Conservation (phyloP, 1,140 invertebrate species). For the Potamilus streckersoni region DNA sequence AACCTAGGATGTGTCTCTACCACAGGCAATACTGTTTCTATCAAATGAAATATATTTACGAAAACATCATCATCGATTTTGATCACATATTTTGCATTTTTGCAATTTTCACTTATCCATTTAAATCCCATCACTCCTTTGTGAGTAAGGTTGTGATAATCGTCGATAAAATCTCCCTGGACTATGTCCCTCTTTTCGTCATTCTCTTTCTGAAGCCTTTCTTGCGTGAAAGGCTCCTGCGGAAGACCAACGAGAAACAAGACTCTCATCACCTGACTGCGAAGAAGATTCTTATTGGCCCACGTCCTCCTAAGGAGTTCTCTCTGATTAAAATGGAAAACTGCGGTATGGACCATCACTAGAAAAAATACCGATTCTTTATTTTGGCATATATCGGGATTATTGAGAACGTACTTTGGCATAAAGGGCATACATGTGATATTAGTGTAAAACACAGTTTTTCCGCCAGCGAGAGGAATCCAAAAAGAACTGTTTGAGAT, state of each 20-base stretch:
- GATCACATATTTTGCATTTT: conserved; percentile 71
- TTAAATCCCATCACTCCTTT: conserved; percentile 84
- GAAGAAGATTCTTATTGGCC: conserved; percentile 46
- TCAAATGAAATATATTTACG: conserved; percentile 28
- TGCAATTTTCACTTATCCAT: conserved; percentile 78
- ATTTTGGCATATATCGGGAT: too few relatives aligned
- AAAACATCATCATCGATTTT: conserved; percentile 65
- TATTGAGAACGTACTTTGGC: too few relatives aligned
- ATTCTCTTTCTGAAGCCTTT: conserved; percentile 40
- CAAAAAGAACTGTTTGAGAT: too few relatives aligned
- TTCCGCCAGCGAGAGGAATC: too few relatives aligned
- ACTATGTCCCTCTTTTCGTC: conserved; percentile 52
- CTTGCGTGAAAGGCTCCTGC: conserved; percentile 45
- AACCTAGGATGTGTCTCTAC: too few relatives aligned
- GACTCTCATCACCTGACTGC: conserved; percentile 35
- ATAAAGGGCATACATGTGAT: too few relatives aligned
- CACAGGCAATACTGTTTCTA: too few relatives aligned
- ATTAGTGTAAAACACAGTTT: too few relatives aligned
- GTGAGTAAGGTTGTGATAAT: conserved; percentile 60
- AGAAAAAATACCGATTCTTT: conserved; percentile 35
- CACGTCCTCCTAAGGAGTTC: conserved; percentile 58
- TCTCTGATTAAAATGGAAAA: conserved; percentile 46
- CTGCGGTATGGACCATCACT: conserved; percentile 54
- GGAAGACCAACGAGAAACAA: conserved; percentile 80
- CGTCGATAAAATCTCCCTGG: conserved; percentile 60